Conservation (phyloP, 2,113 vertebrate species). For the Cebus imitator region DNA sequence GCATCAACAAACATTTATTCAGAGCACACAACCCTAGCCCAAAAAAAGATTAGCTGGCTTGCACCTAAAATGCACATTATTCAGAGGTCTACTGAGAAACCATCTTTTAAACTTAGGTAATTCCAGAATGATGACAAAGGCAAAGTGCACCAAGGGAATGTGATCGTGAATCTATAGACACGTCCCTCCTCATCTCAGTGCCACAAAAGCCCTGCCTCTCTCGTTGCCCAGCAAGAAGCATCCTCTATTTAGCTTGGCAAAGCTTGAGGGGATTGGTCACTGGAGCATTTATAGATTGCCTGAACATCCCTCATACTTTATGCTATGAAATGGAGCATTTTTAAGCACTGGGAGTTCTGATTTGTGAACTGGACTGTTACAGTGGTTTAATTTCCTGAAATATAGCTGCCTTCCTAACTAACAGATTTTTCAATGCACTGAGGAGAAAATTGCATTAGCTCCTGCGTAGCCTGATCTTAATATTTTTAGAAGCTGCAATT, state of each 20-base stretch:
- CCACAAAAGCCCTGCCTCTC: neutral
- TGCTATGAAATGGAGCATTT: conserved; percentile 34
- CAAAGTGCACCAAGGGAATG: neutral
- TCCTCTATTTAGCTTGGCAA: neutral
- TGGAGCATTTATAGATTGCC: neutral
- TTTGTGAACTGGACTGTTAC: conserved; percentile 58
- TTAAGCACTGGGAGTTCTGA: conserved; percentile 53
- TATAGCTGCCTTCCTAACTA: conserved; percentile 36
- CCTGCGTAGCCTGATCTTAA: conserved; percentile 48
- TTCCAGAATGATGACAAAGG: neutral
- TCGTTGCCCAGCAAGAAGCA: neutral
- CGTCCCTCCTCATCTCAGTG: neutral
- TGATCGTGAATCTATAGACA: neutral
- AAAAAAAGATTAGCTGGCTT: neutral
- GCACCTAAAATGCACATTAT: neutral
- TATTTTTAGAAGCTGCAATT: conserved; percentile 58
- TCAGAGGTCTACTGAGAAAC: neutral
- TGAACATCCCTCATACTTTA: conserved; percentile 13
- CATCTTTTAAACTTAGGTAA: neutral
- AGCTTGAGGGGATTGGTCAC: neutral
- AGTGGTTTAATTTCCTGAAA: conserved; percentile 72
- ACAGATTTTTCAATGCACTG: conserved; percentile 65
- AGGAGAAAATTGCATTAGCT: conserved; percentile 71
- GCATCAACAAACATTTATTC: neutral
- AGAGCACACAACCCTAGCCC: neutral